These are phyloP conservation scores for Apeira syringaria DNA, from an alignment of 2,888 invertebrate genomes.

Conservation along the genomic window DNA sequence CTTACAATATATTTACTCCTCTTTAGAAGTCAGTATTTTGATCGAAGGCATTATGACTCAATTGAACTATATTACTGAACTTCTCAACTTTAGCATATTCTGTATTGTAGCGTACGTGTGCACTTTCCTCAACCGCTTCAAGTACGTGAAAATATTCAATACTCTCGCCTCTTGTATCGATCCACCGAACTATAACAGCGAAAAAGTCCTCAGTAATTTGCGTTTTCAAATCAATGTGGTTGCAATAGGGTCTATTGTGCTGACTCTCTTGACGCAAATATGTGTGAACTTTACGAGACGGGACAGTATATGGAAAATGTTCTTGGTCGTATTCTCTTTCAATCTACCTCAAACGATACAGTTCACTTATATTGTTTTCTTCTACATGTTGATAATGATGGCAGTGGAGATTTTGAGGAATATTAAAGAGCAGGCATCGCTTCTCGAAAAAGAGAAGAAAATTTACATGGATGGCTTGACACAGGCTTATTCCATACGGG, in stretches of 20 bases:
- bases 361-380: constrained; percentile 50
- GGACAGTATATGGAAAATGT: constrained; percentile 57
- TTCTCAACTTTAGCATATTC: constrained; percentile 41
- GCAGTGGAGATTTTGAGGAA: constrained; percentile 47
- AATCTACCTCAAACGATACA: constrained; percentile 61
- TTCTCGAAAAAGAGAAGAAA: constrained; percentile 26
- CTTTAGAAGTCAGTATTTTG: constrained; percentile 40
- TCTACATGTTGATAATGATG: constrained; percentile 52
- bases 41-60: constrained; percentile 53
- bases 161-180: constrained; percentile 44
- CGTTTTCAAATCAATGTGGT: constrained; percentile 42
- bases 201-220: constrained; percentile 38
- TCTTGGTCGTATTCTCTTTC: constrained; percentile 53
- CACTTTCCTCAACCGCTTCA: constrained; percentile 48
- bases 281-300: constrained; percentile 51
- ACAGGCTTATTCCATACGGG: constrained; percentile 38
- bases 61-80: constrained; percentile 61
- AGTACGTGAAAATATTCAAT: constrained; percentile 56
- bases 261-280: constrained; percentile 42
- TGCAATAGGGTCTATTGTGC: constrained; percentile 33
- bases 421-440: constrained; percentile 42
- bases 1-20: constrained; percentile 41
- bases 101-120: constrained; percentile 48
- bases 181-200: constrained; percentile 34
- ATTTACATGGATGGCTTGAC: constrained; percentile 29